Conservation (phyloP, 2,113 vertebrate genomes). For the Capra hircus region DNA sequence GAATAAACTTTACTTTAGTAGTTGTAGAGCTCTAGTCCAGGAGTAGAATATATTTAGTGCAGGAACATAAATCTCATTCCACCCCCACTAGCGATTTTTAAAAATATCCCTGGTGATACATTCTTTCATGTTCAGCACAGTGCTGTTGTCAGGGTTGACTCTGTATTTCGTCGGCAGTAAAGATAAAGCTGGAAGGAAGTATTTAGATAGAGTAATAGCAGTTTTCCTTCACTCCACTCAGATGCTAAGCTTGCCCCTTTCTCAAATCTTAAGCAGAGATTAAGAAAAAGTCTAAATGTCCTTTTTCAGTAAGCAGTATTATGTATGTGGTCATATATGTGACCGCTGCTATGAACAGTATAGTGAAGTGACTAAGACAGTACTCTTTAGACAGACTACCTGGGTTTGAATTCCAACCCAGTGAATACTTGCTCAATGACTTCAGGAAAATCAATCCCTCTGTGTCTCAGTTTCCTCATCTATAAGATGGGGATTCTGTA, state of each 20-base stretch:
- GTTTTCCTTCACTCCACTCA: not conserved
- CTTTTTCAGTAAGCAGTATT: not conserved
- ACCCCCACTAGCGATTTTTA: not conserved
- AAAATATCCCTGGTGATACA: not conserved
- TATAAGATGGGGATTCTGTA: not conserved
- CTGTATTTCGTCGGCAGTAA: not conserved
- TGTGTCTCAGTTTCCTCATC: not conserved
- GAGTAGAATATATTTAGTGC: not conserved
- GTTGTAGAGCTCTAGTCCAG: not conserved
- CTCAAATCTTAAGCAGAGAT: not conserved
- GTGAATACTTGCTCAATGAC: not conserved
- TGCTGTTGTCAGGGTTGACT: not conserved
- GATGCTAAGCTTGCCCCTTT: not conserved
- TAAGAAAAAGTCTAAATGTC: not conserved
- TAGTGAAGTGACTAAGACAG: not conserved
- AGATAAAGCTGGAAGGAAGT: not conserved
- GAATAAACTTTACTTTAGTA: not conserved
- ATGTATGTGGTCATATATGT: not conserved
- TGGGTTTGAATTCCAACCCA: not conserved
- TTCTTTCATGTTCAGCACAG: not conserved
- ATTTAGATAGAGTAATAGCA: not conserved
- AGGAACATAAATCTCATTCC: not conserved
- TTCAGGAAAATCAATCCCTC: not conserved
- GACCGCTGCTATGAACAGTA: not conserved
- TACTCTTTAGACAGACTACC: not conserved